Conservation (phyloP, 1,140 invertebrate species). For the Melipona quadrifasciata region DNA sequence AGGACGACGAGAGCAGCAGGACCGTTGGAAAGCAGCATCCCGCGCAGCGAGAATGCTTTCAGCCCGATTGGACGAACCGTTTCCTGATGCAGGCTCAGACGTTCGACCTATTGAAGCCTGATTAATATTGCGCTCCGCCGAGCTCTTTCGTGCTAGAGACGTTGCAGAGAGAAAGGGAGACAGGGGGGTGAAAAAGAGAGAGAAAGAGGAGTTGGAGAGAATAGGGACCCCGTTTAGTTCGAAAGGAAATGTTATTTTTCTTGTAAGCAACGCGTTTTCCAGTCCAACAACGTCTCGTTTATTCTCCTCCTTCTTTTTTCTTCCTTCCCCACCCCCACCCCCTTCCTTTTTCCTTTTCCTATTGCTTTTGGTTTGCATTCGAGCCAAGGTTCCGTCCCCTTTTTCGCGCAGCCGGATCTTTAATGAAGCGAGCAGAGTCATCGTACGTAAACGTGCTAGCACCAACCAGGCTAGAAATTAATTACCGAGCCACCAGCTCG, state of each 20-base stretch:
- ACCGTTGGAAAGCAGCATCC: constrained; percentile 41
- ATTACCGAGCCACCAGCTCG: constrained; percentile 36
- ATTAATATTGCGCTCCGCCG: constrained; percentile 70
- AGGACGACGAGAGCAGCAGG: constrained; percentile 49
- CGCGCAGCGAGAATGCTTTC: constrained; percentile 71
- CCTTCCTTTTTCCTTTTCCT: not conserved
- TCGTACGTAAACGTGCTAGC: not conserved
- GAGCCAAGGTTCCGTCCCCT: not conserved
- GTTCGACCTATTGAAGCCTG: constrained; percentile 65
- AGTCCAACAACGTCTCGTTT: not conserved
- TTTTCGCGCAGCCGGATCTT: not conserved
- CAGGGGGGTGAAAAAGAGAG: not conserved
- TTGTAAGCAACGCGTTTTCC: not conserved
- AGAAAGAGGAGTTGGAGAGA: not conserved
- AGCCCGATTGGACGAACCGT: constrained; percentile 68
- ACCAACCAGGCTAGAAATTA: constrained; percentile 45
- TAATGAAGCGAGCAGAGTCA: constrained; percentile 34
- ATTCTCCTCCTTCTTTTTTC: not conserved
- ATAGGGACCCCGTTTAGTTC: not conserved
- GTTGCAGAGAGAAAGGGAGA: not conserved
- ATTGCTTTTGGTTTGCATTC: not conserved
- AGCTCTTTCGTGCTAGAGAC: constrained; percentile 19
- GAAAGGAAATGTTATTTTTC: constrained; percentile 61
- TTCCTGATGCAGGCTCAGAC: constrained; percentile 62
- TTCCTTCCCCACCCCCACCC: not conserved